Evolutionary conservation across 1,140 invertebrate species (phyloP).

Genomic region (Drosophila repleta): DNA sequence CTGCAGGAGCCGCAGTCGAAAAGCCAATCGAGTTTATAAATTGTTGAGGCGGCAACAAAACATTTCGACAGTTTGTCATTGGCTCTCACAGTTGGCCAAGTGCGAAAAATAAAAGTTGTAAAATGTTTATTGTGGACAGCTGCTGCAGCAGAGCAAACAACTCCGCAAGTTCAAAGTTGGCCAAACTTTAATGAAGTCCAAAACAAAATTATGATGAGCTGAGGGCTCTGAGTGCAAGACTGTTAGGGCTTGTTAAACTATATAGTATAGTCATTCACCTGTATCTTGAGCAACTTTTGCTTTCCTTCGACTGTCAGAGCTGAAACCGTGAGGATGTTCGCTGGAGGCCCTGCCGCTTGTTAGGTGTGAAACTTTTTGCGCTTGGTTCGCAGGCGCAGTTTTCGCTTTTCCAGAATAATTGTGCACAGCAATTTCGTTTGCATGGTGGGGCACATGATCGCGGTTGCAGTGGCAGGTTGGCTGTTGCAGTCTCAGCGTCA

Average conservation of each 20-base stretch:
- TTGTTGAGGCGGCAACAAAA: conserved; percentile 16
- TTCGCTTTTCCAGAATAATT: conserved; percentile 78
- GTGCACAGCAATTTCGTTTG: conserved; percentile 67
- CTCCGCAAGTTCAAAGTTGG: conserved; percentile 43
- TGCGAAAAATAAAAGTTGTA: conserved; percentile 25
- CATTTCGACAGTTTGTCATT: conserved; percentile 52
- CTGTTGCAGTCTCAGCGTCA: conserved; percentile 1
- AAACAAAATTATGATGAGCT: conserved; percentile 7
- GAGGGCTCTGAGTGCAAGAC: not conserved
- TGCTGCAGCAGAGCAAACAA: conserved; percentile 26
- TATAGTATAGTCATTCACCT: conserved; percentile 21
- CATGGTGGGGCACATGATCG: conserved; percentile 79
- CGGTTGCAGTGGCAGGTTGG: conserved; percentile 19
- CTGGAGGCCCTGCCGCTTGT: conserved; percentile 30
- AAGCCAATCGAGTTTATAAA: conserved; percentile 10
- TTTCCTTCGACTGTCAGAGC: conserved; percentile 13
- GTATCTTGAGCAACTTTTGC: conserved; percentile 5
- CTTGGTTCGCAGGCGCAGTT: conserved; percentile 72
- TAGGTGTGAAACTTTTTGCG: conserved; percentile 81
- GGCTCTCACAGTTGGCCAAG: conserved; percentile 8
- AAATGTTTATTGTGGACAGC: conserved; percentile 33
- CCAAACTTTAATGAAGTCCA: conserved; percentile 53
- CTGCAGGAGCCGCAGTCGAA: not conserved
- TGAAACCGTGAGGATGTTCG: conserved; percentile 49
- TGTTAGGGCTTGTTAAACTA: not conserved